phyloP scores from a whole-genome alignment of 2,797 vertebrate genomes.

The Martes flavigula region DNA sequence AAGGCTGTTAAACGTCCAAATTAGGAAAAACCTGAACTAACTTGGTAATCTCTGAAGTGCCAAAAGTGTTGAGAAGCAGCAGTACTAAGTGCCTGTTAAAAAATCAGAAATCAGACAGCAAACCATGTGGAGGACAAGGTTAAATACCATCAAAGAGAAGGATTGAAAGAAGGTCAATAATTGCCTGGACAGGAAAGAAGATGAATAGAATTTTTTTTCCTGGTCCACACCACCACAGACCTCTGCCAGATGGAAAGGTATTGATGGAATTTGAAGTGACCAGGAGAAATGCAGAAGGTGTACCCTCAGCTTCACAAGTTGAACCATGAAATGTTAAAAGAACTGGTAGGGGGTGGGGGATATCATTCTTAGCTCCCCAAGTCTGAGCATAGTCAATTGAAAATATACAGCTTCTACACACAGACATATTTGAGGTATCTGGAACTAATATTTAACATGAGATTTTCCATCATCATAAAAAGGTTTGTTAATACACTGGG shows the following conservation, averaged over 20 bases:
- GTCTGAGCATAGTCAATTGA: not conserved
- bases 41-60: constrained; percentile 68
- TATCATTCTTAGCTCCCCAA: not conserved
- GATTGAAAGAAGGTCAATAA: constrained; percentile 87
- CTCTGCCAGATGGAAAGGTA: constrained; percentile 75
- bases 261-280: constrained; percentile 83
- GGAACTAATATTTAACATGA: not conserved
- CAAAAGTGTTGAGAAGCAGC: constrained; percentile 71
- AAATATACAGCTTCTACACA: not conserved
- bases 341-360: not conserved
- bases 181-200: constrained; percentile 81
- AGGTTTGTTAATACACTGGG: not conserved
- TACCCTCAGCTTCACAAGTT: constrained; percentile 69
- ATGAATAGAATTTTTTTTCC: constrained; percentile 82
- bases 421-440: not conserved
- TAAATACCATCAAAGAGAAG: constrained; percentile 85
- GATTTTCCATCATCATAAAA: not conserved
- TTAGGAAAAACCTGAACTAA: constrained; percentile 72
- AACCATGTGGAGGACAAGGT: constrained; percentile 83
- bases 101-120: constrained; percentile 83
- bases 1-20: constrained; percentile 69
- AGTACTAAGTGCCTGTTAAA: constrained; percentile 83
- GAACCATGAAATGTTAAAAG: not conserved
- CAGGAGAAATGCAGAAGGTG: constrained; percentile 81
- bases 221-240: constrained; percentile 69